Conservation (phyloP, 2,888 invertebrate species). For the Seladonia tumulorum region DNA sequence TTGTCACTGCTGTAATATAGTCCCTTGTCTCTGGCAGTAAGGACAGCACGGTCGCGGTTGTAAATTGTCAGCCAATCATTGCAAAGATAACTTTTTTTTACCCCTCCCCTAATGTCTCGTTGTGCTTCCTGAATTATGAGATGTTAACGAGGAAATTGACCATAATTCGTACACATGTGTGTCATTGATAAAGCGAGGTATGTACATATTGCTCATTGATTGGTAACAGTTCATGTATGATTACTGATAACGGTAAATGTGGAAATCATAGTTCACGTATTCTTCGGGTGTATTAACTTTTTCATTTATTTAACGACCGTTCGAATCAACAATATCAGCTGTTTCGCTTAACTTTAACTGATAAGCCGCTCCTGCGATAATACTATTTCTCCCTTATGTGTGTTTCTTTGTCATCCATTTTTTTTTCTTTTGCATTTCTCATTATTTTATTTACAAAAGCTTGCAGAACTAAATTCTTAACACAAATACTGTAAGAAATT, state of each 20-base stretch:
- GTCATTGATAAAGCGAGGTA: constrained; percentile 20
- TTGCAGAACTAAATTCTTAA: neutral
- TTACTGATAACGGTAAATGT: neutral
- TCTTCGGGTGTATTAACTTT: neutral
- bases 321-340: neutral
- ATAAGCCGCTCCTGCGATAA: neutral
- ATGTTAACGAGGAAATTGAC: neutral
- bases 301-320: neutral
- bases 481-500: neutral
- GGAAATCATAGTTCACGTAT: neutral
- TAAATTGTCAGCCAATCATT: neutral
- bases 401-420: neutral
- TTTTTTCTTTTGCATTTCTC: neutral
- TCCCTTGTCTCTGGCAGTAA: neutral
- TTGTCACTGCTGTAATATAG: neutral
- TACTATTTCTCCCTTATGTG: neutral
- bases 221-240: constrained; percentile 11
- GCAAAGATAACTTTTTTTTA: neutral
- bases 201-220: constrained; percentile 30
- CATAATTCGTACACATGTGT: neutral
- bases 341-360: neutral
- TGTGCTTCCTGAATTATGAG: neutral
- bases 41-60: neutral
- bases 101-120: neutral
- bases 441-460: neutral